Conservation (phyloP, 2,797 vertebrate species). For the Falco peregrinus region DNA sequence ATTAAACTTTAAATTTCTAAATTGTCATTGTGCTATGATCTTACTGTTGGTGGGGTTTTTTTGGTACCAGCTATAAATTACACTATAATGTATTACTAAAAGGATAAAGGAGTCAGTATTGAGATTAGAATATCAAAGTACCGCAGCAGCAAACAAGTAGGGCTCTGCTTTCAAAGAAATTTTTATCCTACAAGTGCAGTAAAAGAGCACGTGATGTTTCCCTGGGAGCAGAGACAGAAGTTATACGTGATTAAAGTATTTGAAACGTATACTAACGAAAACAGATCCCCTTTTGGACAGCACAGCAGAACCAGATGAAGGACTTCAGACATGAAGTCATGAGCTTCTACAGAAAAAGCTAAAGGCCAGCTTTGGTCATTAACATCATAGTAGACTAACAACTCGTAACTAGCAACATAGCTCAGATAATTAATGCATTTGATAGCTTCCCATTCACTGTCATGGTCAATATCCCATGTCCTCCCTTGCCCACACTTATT, state of each 20-base stretch:
- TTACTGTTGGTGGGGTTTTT: not conserved
- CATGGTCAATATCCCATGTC: not conserved
- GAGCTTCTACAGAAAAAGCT: not conserved
- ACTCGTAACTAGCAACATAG: not conserved
- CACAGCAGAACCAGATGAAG: not conserved
- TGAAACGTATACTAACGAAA: not conserved
- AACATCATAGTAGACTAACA: not conserved
- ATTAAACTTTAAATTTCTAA: slow-evolving; percentile 47
- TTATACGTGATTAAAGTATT: not conserved
- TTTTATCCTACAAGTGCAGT: not conserved
- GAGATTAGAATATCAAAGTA: slow-evolving; percentile 31
- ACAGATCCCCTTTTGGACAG: not conserved
- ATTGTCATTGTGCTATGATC: slow-evolving; percentile 1
- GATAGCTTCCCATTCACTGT: not conserved
- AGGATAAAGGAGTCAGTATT: not conserved
- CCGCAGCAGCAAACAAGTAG: not conserved
- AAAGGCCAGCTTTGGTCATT: not conserved
- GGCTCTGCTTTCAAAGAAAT: slow-evolving; percentile 17
- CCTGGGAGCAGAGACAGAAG: not conserved
- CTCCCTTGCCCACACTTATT: not conserved
- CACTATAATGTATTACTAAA: slow-evolving; percentile 12
- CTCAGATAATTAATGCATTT: not conserved
- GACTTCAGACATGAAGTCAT: not conserved
- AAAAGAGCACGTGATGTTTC: not conserved
- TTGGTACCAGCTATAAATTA: slow-evolving; percentile 6